phyloP scores from a whole-genome alignment of 2,888 invertebrate genomes.

The Molorchus minor region DNA sequence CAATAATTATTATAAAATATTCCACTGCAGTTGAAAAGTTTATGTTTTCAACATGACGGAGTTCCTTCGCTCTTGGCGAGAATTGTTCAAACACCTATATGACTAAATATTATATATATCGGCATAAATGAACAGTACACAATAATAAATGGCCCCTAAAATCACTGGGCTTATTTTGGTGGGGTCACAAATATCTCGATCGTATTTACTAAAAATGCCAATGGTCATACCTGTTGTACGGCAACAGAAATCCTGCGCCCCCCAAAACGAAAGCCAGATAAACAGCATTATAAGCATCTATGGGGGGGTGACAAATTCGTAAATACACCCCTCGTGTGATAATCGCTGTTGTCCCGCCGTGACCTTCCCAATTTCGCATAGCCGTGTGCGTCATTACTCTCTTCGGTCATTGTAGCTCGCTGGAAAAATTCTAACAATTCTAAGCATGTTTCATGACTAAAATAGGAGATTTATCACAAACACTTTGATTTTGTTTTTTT shows the following conservation, averaged over 20 bases:
- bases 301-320: slow-evolving; percentile 73
- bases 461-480: slow-evolving; percentile 11
- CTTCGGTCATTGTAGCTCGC: slow-evolving; percentile 48
- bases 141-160: too few relatives aligned
- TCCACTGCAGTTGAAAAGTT: too few relatives aligned
- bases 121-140: too few relatives aligned
- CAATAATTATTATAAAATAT: too few relatives aligned
- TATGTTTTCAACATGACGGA: too few relatives aligned
- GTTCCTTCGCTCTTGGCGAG: too few relatives aligned
- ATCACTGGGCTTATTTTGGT: too few relatives aligned
- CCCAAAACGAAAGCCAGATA: slow-evolving; percentile 82
- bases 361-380: slow-evolving; percentile 56
- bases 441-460: slow-evolving; percentile 12
- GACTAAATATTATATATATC: too few relatives aligned
- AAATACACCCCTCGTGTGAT: slow-evolving; percentile 62
- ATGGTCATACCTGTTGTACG: slow-evolving; percentile 82
- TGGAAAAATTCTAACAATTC: not conserved
- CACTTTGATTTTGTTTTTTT: slow-evolving; percentile 26
- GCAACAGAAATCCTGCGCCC: slow-evolving; percentile 88
- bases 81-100: too few relatives aligned
- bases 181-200: too few relatives aligned
- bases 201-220: slow-evolving; percentile 4
- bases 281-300: slow-evolving; percentile 75
- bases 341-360: slow-evolving; percentile 43
- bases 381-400: slow-evolving; percentile 53